Evolutionary conservation across 1,140 invertebrate species (phyloP), one percentile per base, ranked within the genome.

Genomic region (Alviniconcha marisindica): DNA sequence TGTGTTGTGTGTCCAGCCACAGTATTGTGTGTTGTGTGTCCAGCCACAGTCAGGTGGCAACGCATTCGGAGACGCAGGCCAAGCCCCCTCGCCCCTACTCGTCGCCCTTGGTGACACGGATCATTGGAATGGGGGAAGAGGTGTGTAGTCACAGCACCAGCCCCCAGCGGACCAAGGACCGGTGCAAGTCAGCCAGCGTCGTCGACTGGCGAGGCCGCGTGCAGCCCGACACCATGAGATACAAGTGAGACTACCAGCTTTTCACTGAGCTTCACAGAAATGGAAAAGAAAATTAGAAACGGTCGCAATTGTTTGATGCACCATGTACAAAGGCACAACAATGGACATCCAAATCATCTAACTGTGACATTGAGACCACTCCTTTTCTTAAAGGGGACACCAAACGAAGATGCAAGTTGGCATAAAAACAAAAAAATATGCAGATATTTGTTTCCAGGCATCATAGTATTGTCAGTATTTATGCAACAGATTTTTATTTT

Each of bases 191-290:
- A 1, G 84, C 82, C 7, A 69, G 83, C 74, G 88, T 84, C 24
- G 77, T 90, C 2, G 89, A 90, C 83, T 90, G 89, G 89, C 56
- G 89, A 74, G 89, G 89, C 15, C 87, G 85, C 81, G 86, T 90
- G 15, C 73, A 83, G 42, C 89, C 89, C 36, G 88, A 90, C 40
- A 78, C 85, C 2, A 81, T 80, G 24, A 82, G 88, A 85, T 87
- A 87, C 84, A 89, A 87, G 88, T 89, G 74, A 86, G 81, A 69
- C 7, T 31, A 33, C 33, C 7, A 24, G 28, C 56, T 12, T 60
- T 51, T 51, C 10, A 21, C 21, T 12, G 28, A 33, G 63, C 28
- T 66, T 5, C n/a, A n/a, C n/a, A n/a, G n/a, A n/a, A n/a, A n/a
- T n/a, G n/a, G n/a, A n/a, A n/a, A n/a, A n/a, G n/a, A n/a, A n/a